Evolutionary conservation across 2,888 invertebrate species (phyloP), one percentile per base, ranked within the genome.

Genomic region (Catocala fraxini): DNA sequence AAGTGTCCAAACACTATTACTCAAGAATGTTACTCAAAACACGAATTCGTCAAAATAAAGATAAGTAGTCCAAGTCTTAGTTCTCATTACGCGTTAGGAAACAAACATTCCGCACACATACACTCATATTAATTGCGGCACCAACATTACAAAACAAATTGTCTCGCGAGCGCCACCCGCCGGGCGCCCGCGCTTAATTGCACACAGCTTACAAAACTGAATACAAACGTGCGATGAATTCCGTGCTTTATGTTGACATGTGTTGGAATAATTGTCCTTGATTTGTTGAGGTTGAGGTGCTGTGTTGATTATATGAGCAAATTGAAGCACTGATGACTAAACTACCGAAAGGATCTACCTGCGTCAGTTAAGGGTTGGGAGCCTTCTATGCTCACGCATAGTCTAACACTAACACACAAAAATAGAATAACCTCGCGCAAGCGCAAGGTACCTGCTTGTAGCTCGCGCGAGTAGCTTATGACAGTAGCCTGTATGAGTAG

Each of bases 91-190:
- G 12, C 13, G 41, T 62, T 62, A 53, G 35, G 52, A 69, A 46
- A 68, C 56, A 63, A 47, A 73, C 65, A 67, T 57, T 59, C 58
- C 56, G 13, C 9, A 49, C 51, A 61, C 60, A 70, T 54, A 58
- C 56, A 60, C 39, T 52, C 57, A 68, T 59, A 75, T 70, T 75
- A 73, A 70, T 72, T 68, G 49, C 57, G 59, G 68, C 70, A 61
- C 63, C 65, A 72, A 61, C 69, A 74, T 76, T 76, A 76, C 77
- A 77, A 76, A 77, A 76, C 77, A 76, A 77, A 76, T 76, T 74
- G 77, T 70, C 60, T 58, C 41, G 51, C 42, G 59, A 60, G 58
- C 68, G 72, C 35, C 35, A 25, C 25, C 25, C 7, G 35, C 35
- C 9, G 7, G 9, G 77, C 77, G 77, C 77, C 71, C 63, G 77